phyloP scores from a whole-genome alignment of 2,888 invertebrate species.

The Nemotelus nigrinus region DNA sequence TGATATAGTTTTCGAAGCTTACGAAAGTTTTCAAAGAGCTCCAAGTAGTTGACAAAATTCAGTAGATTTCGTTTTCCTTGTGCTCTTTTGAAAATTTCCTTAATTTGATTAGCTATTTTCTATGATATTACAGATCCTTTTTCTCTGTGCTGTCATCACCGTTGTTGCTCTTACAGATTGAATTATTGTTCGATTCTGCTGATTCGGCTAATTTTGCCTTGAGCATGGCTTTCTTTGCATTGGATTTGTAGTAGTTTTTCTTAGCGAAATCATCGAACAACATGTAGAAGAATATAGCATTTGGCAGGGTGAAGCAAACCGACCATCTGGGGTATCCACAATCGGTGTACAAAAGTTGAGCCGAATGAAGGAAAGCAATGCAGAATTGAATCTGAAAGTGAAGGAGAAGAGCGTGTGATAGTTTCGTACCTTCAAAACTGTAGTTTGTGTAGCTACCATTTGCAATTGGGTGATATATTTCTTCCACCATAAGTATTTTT shows the following conservation, averaged over 20 bases:
- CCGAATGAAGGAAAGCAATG: conserved; percentile 85
- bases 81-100: not conserved
- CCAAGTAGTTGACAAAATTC: no score
- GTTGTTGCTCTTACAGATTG: conserved; percentile 51
- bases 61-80: no score
- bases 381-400: conserved; percentile 84
- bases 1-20: not conserved
- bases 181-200: conserved; percentile 53
- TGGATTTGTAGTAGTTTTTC: conserved; percentile 71
- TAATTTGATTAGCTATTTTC: conserved; percentile 43
- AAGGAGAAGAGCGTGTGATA: not conserved
- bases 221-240: conserved; percentile 45
- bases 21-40: not conserved
- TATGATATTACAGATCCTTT: conserved; percentile 49
- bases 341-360: conserved; percentile 84
- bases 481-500: conserved; percentile 94
- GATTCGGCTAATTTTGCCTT: not conserved
- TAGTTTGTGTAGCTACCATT: conserved; percentile 72
- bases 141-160: conserved; percentile 14
- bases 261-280: conserved; percentile 93
- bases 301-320: conserved; percentile 84
- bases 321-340: conserved; percentile 90
- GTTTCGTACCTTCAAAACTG: not conserved
- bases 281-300: conserved; percentile 92
- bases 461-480: conserved; percentile 90